These are phyloP conservation scores for Andricus curvator DNA, from an alignment of 2,888 invertebrate species.

Conservation along the genomic window DNA sequence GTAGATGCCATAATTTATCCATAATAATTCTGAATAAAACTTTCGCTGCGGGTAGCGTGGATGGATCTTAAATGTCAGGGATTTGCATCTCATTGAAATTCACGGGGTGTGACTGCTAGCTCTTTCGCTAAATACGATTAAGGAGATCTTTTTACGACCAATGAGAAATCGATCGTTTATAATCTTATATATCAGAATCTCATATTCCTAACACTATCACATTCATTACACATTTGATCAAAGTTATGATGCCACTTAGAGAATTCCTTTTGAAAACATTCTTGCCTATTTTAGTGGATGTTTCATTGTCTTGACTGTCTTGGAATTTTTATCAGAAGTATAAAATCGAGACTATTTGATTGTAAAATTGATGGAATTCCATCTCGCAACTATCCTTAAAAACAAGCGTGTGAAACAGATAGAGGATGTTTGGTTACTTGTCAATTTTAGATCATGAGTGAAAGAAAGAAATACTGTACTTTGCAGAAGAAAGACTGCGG, in stretches of 20 bases:
- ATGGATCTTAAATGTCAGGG: slow-evolving; percentile 38
- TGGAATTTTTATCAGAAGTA: too few species aligned
- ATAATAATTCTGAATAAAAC: slow-evolving; percentile 40
- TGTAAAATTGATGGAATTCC: too few species aligned
- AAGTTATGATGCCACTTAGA: background rate
- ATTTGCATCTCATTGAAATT: slow-evolving; percentile 40
- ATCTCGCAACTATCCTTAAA: too few species aligned
- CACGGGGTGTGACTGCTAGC: slow-evolving; percentile 30
- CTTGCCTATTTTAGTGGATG: background rate
- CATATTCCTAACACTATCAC: background rate
- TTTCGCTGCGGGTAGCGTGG: slow-evolving; percentile 15
- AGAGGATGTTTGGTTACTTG: too few species aligned
- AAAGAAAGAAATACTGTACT: too few species aligned
- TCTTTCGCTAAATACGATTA: slow-evolving; percentile 40
- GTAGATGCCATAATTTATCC: slow-evolving; percentile 36
- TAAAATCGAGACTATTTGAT: too few species aligned
- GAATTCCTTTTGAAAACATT: background rate
- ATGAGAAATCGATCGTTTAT: slow-evolving; percentile 28
- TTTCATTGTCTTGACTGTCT: too few species aligned
- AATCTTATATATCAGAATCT: slow-evolving; percentile 24
- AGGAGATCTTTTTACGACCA: slow-evolving; percentile 33
- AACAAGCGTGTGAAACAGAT: too few species aligned
- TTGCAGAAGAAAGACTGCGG: too few species aligned
- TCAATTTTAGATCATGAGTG: too few species aligned
- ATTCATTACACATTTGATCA: background rate